Evolutionary conservation across 2,797 vertebrate species (phyloP), one percentile per base, ranked within the genome.

Genomic region (Limnodromus scolopaceus): DNA sequence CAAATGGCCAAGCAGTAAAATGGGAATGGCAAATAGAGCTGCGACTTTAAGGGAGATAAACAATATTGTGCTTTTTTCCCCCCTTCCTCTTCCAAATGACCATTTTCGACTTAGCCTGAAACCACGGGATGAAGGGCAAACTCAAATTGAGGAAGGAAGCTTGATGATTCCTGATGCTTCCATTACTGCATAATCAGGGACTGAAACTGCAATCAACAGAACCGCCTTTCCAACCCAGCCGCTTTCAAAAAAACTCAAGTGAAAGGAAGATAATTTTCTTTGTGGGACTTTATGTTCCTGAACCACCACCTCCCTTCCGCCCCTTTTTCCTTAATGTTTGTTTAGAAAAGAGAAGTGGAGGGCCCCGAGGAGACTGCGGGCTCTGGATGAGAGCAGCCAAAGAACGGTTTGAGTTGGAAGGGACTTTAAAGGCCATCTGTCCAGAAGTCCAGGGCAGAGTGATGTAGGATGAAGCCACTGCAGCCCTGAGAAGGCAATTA

Each of bases 161-260:
- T 87, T 41, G 85, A 86, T 92, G 93, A 93, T 92, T 97, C 93
- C 87, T 95, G 95, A 94, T 96, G 96, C 91, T 96, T 96, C 96
- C 96, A 97, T 97, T 97, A 97, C 93, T 89, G 96, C 89, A 76
- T 95, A 96, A 96, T 97, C 94, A 94, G 89, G 53, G 90, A 86
- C 43, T 92, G 95, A 93, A 84, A 64, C 84, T 78, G 95, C 93
- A 96, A 97, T 97, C 95, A 97, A 84, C 81, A 15, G 86, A 94
- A 63, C 92, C 4, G 69, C 85, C 81, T 79, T 85, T 92, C 89
- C 93, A 95, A 87, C 95, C 93, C 96, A 94, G 92, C 86, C 92
- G 94, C 96, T 96, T 93, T 87, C 92, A 89, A 83, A 93, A 58
- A 86, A 95, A 97, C 65, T 84, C 79, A 13, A 92, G 80, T 96